A percentile compares a stretch with the other conserved stretches of the same genome.
Evolutionary conservation across 92 coral and sea anemone genomes (phyloP).

Genomic region (Siderastrea radians): DNA sequence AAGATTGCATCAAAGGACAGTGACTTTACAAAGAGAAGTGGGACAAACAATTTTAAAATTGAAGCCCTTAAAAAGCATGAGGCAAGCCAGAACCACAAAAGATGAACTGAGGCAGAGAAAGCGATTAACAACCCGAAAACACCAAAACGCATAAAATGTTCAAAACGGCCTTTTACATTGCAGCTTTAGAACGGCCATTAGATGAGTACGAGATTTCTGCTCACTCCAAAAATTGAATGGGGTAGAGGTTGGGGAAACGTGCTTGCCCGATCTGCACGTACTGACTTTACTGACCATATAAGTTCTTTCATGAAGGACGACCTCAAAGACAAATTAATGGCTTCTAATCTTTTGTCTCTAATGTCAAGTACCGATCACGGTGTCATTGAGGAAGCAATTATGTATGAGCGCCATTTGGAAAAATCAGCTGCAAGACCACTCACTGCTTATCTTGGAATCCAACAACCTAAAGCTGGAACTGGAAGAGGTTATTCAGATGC

Average conservation of each 20-base stretch:
- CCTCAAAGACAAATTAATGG: slow-evolving; percentile 5
- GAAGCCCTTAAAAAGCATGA: slow-evolving; percentile 46
- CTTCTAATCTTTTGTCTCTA: neutral
- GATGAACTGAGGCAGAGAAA: neutral
- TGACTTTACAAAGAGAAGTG: slow-evolving; percentile 44
- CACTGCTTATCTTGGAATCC: neutral
- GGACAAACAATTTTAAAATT: slow-evolving; percentile 33
- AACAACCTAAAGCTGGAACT: slow-evolving; percentile 33
- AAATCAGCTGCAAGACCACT: slow-evolving; percentile 10
- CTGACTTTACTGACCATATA: slow-evolving; percentile 24
- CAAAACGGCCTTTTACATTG: slow-evolving; percentile 38
- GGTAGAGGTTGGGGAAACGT: slow-evolving; percentile 49
- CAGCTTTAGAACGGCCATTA: slow-evolving; percentile 46
- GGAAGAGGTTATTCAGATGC: slow-evolving; percentile 22
- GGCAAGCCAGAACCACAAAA: slow-evolving; percentile 21
- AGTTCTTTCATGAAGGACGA: slow-evolving; percentile 32
- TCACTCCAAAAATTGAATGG: slow-evolving; percentile 45
- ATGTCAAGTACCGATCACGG: slow-evolving; percentile 31
- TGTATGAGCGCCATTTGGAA: slow-evolving; percentile 20
- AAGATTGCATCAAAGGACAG: slow-evolving; percentile 32
- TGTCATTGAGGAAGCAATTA: slow-evolving; percentile 20
- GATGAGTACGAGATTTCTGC: slow-evolving; percentile 57
- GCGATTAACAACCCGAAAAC: neutral
- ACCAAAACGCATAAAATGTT: slow-evolving; percentile 41
- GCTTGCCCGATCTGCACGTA: slow-evolving; percentile 22